Conservation (phyloP, 1,140 invertebrate species). For the Heliconius hewitsoni region DNA sequence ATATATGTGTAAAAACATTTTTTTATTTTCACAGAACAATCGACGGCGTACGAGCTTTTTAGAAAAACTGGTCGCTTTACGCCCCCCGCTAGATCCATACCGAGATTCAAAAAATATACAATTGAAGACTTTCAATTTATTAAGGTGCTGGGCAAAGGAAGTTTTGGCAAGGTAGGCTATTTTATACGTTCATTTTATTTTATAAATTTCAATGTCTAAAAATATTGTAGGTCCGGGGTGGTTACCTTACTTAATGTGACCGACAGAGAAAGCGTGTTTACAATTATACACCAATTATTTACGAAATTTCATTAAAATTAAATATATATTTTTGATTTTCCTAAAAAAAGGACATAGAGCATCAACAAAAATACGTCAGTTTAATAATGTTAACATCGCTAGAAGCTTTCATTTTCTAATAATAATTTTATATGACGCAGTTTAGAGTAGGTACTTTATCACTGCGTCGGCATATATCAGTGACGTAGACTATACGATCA, state of each 20-base stretch:
- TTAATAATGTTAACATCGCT: background rate
- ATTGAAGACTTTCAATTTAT: conserved; percentile 96
- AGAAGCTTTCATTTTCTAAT: conserved; percentile 1
- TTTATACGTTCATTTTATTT: background rate
- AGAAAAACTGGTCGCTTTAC: conserved; percentile 89
- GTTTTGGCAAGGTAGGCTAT: conserved; percentile 94
- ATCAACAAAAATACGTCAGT: background rate
- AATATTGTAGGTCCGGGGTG: no score
- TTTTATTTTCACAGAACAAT: conserved; percentile 68
- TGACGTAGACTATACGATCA: conserved; percentile 16
- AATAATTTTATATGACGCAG: conserved; percentile 10
- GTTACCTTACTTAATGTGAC: no score
- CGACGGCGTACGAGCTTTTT: conserved; percentile 84
- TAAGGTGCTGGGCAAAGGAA: conserved; percentile 97
- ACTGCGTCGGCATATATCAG: background rate
- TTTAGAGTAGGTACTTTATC: conserved; percentile 4
- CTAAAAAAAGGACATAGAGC: background rate
- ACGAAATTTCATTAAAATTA: no score
- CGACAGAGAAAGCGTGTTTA: no score
- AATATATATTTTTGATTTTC: no score
- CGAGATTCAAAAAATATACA: conserved; percentile 93
- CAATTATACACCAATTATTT: no score
- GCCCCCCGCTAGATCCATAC: conserved; percentile 90
- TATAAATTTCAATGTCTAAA: no score
- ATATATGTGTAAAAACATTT: background rate